Conservation (phyloP, 2,113 vertebrate species). For the Cebus imitator region DNA sequence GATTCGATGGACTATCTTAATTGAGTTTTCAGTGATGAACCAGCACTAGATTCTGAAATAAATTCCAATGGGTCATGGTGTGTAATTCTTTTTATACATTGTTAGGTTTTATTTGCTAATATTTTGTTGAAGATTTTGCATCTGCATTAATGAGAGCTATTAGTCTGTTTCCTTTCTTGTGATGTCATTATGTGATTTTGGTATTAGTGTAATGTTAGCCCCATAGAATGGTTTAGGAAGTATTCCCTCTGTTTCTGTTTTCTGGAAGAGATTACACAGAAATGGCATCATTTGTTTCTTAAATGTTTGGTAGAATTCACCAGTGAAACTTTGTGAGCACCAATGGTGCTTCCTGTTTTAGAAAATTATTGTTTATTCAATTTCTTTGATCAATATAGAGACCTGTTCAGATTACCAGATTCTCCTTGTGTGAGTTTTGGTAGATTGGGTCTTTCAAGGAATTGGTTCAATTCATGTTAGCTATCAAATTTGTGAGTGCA, state of each 20-base stretch:
- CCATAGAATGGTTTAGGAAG: background rate
- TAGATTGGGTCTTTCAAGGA: background rate
- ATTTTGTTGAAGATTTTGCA: background rate
- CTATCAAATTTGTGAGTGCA: background rate
- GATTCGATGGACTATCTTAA: background rate
- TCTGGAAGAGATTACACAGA: background rate
- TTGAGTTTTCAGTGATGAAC: conserved; percentile 16
- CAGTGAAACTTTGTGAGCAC: background rate
- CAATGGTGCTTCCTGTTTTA: background rate
- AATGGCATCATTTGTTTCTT: background rate
- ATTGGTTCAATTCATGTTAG: background rate
- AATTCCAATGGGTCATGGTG: background rate
- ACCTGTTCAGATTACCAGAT: background rate
- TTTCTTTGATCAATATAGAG: background rate
- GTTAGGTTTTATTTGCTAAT: background rate
- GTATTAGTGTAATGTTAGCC: background rate
- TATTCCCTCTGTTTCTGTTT: background rate
- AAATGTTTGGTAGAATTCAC: background rate
- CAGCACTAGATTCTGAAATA: background rate
- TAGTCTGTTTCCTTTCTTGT: background rate
- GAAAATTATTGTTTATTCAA: background rate
- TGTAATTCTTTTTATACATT: background rate
- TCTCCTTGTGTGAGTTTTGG: background rate
- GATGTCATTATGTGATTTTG: background rate
- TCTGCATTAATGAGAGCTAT: background rate